A percentile compares a stretch with the other conserved stretches of the same genome.
Conservation (phyloP, 2,888 invertebrate species). For the Chloroclystis v-ata region DNA sequence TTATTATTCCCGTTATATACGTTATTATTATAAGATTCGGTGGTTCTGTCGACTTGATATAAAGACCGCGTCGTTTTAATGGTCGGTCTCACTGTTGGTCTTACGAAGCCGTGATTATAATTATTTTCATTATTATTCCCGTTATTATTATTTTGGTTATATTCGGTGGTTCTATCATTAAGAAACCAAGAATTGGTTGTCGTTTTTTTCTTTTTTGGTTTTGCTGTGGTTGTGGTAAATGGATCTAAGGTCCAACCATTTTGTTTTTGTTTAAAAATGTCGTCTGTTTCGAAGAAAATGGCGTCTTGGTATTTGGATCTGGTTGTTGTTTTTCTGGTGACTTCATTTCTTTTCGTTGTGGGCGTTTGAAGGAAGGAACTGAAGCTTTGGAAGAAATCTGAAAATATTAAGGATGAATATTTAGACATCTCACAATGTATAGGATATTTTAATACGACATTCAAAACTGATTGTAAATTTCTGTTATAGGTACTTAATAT, state of each 20-base stretch:
- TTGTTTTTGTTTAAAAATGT: slow-evolving; percentile 21
- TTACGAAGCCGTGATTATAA: slow-evolving; percentile 6
- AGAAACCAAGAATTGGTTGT: slow-evolving; percentile 7
- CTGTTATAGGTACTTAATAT: too few species aligned
- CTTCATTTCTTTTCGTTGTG: slow-evolving; percentile 28
- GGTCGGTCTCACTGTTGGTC: slow-evolving; percentile 6
- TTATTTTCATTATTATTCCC: slow-evolving; percentile 4
- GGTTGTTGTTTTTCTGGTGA: slow-evolving; percentile 18
- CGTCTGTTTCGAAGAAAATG: slow-evolving; percentile 28
- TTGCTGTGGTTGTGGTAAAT: slow-evolving; percentile 31
- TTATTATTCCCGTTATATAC: slow-evolving; percentile 9
- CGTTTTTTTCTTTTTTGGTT: slow-evolving; percentile 26
- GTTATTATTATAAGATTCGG: too few species aligned
- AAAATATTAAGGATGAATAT: slow-evolving; percentile 19
- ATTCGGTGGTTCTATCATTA: neutral
- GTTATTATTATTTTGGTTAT: slow-evolving; percentile 12
- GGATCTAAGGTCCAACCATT: slow-evolving; percentile 5
- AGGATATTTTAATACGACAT: too few species aligned
- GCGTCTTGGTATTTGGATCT: slow-evolving; percentile 24
- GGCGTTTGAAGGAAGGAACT: slow-evolving; percentile 43
- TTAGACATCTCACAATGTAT: too few species aligned
- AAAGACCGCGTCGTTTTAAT: too few species aligned
- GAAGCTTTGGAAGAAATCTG: slow-evolving; percentile 55
- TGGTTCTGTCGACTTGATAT: too few species aligned
- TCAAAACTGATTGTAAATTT: too few species aligned